Base-by-base conservation (phyloP, 2,888 invertebrate species). In the Dendrolimus houi region DNA sequence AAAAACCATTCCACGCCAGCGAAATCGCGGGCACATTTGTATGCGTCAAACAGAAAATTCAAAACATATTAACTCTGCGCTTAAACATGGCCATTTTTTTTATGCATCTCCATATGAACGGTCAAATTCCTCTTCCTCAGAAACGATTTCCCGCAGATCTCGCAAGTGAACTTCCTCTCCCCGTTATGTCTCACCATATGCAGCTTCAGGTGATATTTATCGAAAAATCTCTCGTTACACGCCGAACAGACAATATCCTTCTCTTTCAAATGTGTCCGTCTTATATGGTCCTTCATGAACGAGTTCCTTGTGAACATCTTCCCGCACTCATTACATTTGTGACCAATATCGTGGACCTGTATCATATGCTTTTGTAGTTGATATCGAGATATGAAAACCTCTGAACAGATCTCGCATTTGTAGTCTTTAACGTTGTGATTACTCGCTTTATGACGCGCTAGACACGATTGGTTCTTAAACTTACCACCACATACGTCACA, bases 71-170 rank as follows among this genome's bases (percentile, higher is more conserved):
- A 29, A 29, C 29, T 29, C 29, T 29, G 29, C 29, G 6, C 56
- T 53, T 74, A 69, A 0, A 79, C 69, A 58, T 86, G 85, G 0
- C 83, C 86, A 58, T 87, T 85, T 52, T 88, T 89, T 42, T 87
- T 89, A 65, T 89, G 89, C 77, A 88, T 86, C 52, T 86, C 81
- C 76, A 91, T 87, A 67, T 94, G 94, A 0, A 91, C 89, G 9
- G 86, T 91, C 60, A 94, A 74, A 68, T 93, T 93, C 55, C 92
- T 93, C 17, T 91, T 83, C 12, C 93, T 91, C 12, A 92, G 77
- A 59, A 93, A 92, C 52, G 92, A 87, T 60, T 92, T 92, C 0
- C 91, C 91, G 60, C 94, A 94, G 1, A 92, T 79, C 7, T 91
- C 89, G 57, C 93, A 93, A 55, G 83, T 83, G 57, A 92, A 92